phyloP scores from a whole-genome alignment of 2,113 vertebrate species.

The Tringa solitaria region DNA sequence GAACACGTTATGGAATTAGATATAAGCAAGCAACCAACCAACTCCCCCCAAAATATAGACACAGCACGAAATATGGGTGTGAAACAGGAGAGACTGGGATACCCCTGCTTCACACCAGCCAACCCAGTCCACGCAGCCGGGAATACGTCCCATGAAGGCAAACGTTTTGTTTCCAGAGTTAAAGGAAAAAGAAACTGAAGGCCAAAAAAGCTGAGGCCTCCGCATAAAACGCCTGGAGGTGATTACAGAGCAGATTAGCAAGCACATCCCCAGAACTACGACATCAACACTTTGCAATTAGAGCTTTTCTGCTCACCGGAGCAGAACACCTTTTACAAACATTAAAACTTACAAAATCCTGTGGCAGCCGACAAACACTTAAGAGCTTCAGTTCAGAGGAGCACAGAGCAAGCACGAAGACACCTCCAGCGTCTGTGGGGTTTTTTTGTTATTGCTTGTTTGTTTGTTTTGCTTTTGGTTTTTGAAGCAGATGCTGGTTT shows the following conservation, averaged over 20 bases:
- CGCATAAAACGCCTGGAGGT: background rate
- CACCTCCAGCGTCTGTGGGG: background rate
- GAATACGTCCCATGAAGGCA: fast-evolving
- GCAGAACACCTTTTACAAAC: background rate
- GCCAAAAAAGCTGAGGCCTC: background rate
- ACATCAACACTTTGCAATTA: background rate
- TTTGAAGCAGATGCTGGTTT: background rate
- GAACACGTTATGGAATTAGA: fast-evolving
- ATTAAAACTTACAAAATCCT: background rate
- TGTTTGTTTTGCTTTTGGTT: background rate
- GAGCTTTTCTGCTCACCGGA: background rate
- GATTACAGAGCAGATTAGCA: background rate
- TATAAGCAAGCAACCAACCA: background rate
- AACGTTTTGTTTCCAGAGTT: background rate
- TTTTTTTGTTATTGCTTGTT: background rate
- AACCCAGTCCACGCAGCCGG: background rate
- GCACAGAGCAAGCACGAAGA: background rate
- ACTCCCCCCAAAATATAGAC: background rate
- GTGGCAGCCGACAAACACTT: background rate
- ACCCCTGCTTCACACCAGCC: background rate
- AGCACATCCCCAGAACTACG: background rate
- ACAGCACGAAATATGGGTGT: background rate
- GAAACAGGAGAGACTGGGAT: background rate
- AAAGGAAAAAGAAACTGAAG: background rate
- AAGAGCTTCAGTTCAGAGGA: background rate